phyloP scores from a whole-genome alignment of 2,888 invertebrate genomes.

The Synanthedon vespiformis region DNA sequence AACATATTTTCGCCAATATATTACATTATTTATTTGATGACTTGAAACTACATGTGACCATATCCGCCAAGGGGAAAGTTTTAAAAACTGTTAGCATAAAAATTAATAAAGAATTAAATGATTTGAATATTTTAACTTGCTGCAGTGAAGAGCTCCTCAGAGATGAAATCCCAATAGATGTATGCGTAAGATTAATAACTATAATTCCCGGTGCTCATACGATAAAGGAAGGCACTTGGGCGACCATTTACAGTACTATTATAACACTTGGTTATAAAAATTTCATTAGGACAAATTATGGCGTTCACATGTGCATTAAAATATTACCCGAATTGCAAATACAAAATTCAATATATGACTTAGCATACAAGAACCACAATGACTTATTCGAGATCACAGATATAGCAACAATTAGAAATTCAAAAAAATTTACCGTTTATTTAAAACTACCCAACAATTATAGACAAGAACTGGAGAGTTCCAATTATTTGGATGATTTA shows the following conservation, averaged over 20 bases:
- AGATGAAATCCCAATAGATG: constrained; percentile 17
- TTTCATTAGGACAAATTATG: constrained; percentile 28
- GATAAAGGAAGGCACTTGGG: constrained; percentile 32
- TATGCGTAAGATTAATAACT: constrained; percentile 32
- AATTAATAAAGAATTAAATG: constrained; percentile 26
- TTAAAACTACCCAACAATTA: constrained; percentile 34
- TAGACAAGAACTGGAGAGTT: constrained; percentile 21
- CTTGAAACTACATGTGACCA: constrained; percentile 34
- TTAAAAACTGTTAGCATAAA: constrained; percentile 36
- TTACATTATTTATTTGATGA: constrained; percentile 25
- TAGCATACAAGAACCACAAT: constrained; percentile 18
- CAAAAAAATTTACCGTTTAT: constrained; percentile 23
- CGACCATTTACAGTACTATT: constrained; percentile 28
- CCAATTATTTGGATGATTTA: constrained; percentile 11
- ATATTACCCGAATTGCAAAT: constrained; percentile 20
- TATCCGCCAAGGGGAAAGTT: constrained; percentile 20
- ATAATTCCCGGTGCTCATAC: constrained; percentile 37
- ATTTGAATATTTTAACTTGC: constrained; percentile 30
- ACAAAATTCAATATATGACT: constrained; percentile 24
- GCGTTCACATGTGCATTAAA: too few relatives aligned
- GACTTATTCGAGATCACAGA: constrained; percentile 28
- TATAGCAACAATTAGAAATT: constrained; percentile 3
- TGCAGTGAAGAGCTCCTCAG: constrained; percentile 14
- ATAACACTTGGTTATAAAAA: constrained; percentile 33
- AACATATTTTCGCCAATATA: constrained; percentile 25